These are phyloP conservation scores for Andricus grossulariae DNA, from an alignment of 1,140 invertebrate genomes.

Conservation along the genomic window DNA sequence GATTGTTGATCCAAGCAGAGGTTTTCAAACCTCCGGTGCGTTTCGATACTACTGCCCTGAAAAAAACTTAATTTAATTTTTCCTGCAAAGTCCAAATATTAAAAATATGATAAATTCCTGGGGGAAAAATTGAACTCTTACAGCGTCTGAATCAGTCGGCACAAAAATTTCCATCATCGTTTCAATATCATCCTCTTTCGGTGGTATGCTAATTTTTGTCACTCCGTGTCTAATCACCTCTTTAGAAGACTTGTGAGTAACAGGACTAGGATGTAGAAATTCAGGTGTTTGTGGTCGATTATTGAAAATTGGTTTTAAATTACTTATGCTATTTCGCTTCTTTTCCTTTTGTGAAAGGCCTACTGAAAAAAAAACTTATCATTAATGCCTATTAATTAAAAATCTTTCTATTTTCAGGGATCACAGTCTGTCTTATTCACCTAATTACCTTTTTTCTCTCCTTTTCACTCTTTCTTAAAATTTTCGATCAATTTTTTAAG, in stretches of 20 bases:
- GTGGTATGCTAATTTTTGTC: slow-evolving; percentile 53
- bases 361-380: slow-evolving; percentile 40
- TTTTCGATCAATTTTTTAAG: too few species aligned
- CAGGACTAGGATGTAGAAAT: slow-evolving; percentile 49
- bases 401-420: not conserved
- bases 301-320: slow-evolving; percentile 23
- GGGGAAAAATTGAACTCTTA: slow-evolving; percentile 43
- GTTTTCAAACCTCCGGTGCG: slow-evolving; percentile 1
- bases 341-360: slow-evolving; percentile 47
- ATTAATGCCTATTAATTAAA: slow-evolving; percentile 11
- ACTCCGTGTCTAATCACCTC: slow-evolving; percentile 43
- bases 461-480: too few species aligned
- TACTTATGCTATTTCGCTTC: slow-evolving; percentile 37
- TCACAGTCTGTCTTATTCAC: too few species aligned
- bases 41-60: slow-evolving; percentile 59
- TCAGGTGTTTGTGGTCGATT: slow-evolving; percentile 50
- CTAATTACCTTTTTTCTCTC: too few species aligned
- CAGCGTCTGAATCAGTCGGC: slow-evolving; percentile 64
- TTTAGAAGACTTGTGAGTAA: slow-evolving; percentile 43
- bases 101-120: slow-evolving; percentile 30
- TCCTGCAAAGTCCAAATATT: slow-evolving; percentile 19
- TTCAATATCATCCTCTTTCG: slow-evolving; percentile 70
- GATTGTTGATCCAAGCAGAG: slow-evolving; percentile 13
- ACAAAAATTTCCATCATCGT: slow-evolving; percentile 70
- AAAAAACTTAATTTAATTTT: slow-evolving; percentile 18